Evolutionary conservation across 2,888 invertebrate species (phyloP).

Genomic region (Rhabditoides inermis): DNA sequence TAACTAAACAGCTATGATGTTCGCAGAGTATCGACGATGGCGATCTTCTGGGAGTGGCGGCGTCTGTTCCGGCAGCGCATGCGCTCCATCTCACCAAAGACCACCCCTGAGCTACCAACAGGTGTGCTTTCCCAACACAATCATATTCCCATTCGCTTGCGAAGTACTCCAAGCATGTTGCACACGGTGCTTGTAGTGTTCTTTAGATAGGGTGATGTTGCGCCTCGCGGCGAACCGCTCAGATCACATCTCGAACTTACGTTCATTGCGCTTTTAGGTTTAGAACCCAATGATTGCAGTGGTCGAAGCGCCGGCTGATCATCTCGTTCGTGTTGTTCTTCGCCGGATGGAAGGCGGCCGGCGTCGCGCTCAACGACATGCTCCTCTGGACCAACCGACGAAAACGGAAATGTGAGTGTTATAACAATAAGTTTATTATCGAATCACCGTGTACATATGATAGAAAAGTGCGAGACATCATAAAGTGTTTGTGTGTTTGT

Average conservation of each 20-base stretch:
- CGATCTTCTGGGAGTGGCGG: slow-evolving; percentile 36
- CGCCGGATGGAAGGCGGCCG: slow-evolving; percentile 41
- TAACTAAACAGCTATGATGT: slow-evolving; percentile 3
- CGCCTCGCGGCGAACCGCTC: neutral
- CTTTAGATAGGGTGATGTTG: neutral
- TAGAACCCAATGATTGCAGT: slow-evolving; percentile 18
- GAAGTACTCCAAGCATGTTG: too few species aligned
- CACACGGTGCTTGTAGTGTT: too few species aligned
- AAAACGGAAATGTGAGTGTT: too few species aligned
- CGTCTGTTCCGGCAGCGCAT: slow-evolving; percentile 34
- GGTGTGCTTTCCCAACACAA: slow-evolving; percentile 9
- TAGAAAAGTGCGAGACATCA: too few species aligned
- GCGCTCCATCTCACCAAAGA: slow-evolving; percentile 27
- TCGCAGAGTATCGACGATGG: too few species aligned
- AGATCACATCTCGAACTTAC: neutral
- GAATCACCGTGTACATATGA: too few species aligned
- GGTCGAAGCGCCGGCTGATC: slow-evolving; percentile 34
- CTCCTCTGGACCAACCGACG: slow-evolving; percentile 26
- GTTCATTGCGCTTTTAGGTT: neutral
- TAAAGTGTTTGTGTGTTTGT: too few species aligned
- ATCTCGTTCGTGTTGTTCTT: slow-evolving; percentile 42
- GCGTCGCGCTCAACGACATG: slow-evolving; percentile 36
- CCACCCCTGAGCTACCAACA: slow-evolving; percentile 34
- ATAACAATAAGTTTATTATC: too few species aligned
- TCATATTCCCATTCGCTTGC: neutral